Evolutionary conservation across 2,113 vertebrate species (phyloP).

Genomic region (Copsychus sechellarum): DNA sequence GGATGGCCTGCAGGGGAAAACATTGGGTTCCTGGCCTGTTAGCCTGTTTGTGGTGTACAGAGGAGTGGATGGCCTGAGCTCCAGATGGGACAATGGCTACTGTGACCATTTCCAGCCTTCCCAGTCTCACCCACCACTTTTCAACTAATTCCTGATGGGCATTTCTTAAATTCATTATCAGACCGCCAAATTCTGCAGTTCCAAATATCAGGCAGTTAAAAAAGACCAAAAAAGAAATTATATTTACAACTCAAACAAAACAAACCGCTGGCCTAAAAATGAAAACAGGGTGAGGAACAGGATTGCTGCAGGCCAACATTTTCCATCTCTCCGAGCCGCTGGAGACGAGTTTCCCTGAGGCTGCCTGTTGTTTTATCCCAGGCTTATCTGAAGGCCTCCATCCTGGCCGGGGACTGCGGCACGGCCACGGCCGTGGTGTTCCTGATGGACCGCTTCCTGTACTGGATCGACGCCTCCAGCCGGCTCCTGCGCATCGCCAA

Average conservation of each 20-base stretch:
- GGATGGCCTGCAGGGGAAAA: not conserved
- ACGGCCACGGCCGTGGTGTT: conserved; percentile 81
- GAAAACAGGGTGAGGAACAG: not conserved
- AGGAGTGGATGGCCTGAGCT: not conserved
- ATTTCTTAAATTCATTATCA: not conserved
- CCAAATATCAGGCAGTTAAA: not conserved
- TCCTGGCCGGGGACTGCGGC: conserved; percentile 71
- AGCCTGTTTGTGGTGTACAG: not conserved
- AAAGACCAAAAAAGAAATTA: not conserved
- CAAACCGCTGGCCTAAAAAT: not conserved
- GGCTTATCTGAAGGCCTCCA: conserved; percentile 81
- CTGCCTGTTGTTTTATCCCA: conserved; percentile 17
- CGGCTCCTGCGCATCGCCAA: conserved; percentile 81
- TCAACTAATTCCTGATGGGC: not conserved
- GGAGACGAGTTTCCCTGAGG: not conserved
- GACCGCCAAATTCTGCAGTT: not conserved
- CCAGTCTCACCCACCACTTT: not conserved
- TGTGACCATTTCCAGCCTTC: not conserved
- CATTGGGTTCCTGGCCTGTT: not conserved
- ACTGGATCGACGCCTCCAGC: conserved; percentile 85
- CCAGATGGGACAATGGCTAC: not conserved
- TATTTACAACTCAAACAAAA: not conserved
- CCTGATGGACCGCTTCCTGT: conserved; percentile 88
- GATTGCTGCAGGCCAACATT: too few species aligned
- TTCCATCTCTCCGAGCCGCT: not conserved